phyloP scores from a whole-genome alignment of 1,140 invertebrate species.

The Scylla paramamosain region DNA sequence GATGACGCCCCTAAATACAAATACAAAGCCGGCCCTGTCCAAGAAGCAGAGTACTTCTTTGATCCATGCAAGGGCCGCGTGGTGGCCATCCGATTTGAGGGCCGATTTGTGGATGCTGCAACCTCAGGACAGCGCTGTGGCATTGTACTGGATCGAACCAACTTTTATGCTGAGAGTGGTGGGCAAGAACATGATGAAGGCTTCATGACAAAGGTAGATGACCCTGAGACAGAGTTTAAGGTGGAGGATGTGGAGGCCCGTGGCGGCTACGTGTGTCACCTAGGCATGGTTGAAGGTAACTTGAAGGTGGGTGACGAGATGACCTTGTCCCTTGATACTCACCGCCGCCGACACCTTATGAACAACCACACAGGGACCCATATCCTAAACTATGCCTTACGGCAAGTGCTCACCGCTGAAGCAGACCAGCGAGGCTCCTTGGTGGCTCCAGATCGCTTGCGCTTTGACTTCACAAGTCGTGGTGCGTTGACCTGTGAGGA shows the following conservation, averaged over 20 bases:
- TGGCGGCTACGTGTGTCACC: conserved; percentile 97
- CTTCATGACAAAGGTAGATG: conserved; percentile 84
- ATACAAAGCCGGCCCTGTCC: conserved; percentile 84
- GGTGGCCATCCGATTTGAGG: conserved; percentile 86
- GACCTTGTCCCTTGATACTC: conserved; percentile 89
- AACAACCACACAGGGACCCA: conserved; percentile 99
- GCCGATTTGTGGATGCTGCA: conserved; percentile 93
- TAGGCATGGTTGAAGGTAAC: conserved; percentile 89
- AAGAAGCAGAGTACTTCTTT: conserved; percentile 80
- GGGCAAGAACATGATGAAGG: conserved; percentile 99
- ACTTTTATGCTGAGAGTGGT: conserved; percentile 98
- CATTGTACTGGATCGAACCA: conserved; percentile 93
- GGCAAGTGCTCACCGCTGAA: conserved; percentile 93
- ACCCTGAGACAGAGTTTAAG: conserved; percentile 90
- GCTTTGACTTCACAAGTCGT: conserved; percentile 99
- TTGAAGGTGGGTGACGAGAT: conserved; percentile 94
- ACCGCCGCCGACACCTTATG: conserved; percentile 93
- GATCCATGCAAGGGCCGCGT: conserved; percentile 81
- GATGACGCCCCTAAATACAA: conserved; percentile 96
- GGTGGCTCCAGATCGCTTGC: conserved; percentile 96
- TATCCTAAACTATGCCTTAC: conserved; percentile 95
- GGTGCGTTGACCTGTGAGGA: conserved; percentile 93
- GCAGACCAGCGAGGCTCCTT: conserved; percentile 98
- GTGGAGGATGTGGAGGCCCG: conserved; percentile 98
- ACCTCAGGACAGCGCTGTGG: conserved; percentile 93